phyloP scores from a whole-genome alignment of 2,888 invertebrate species.

The Apodemia duryi region DNA sequence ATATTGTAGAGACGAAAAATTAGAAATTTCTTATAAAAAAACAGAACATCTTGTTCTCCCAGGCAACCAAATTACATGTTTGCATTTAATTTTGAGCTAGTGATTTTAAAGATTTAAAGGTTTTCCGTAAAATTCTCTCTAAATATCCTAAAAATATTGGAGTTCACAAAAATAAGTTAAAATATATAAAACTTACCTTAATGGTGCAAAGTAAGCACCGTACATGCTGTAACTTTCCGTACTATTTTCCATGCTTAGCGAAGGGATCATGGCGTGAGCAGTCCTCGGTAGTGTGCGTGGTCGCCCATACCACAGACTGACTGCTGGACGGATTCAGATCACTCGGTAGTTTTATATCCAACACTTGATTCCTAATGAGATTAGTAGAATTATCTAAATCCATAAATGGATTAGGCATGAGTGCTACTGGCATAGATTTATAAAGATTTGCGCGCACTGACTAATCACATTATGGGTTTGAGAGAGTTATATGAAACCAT shows the following conservation, averaged over 20 bases:
- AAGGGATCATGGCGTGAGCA: constrained; percentile 53
- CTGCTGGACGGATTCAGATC: constrained; percentile 45
- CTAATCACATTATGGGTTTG: constrained; percentile 32
- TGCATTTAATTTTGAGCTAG: no score
- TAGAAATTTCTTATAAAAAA: no score
- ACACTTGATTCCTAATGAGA: constrained; percentile 49
- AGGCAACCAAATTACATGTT: no score
- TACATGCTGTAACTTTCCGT: constrained; percentile 53
- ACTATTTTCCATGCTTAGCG: constrained; percentile 55
- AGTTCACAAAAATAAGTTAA: background rate
- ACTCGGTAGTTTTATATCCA: constrained; percentile 57
- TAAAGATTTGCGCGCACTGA: constrained; percentile 40
- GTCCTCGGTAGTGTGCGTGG: constrained; percentile 65
- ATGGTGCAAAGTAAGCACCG: constrained; percentile 63
- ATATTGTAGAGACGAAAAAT: no score
- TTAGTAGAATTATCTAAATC: constrained; percentile 61
- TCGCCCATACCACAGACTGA: constrained; percentile 69
- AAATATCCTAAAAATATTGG: no score
- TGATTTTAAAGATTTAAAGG: background rate
- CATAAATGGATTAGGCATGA: constrained; percentile 66
- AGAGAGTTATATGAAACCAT: constrained; percentile 40
- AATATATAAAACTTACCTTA: constrained; percentile 47
- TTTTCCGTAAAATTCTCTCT: background rate
- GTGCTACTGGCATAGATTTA: constrained; percentile 62
- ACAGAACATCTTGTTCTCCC: no score